Conservation (phyloP, 2,113 vertebrate genomes). For the Nibea coibor region DNA sequence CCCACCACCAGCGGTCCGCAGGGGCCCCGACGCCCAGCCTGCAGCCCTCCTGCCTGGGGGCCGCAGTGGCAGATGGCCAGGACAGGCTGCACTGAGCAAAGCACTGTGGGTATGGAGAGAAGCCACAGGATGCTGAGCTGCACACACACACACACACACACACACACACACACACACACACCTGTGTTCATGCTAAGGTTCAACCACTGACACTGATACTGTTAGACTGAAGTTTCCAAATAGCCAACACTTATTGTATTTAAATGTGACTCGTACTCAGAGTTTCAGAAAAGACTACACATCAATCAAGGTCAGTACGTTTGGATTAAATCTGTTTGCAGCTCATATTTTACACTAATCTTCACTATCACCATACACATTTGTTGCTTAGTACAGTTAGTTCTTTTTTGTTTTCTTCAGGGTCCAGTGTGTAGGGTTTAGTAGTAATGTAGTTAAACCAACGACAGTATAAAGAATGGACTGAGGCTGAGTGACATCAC, state of each 20-base stretch:
- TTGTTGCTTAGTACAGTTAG: too few relatives aligned
- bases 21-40: conserved; percentile 43
- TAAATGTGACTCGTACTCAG: neutral
- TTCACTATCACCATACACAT: neutral
- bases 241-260: neutral
- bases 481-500: too few relatives aligned
- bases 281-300: neutral
- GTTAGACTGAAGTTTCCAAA: conserved; percentile 14
- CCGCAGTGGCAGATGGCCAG: conserved; percentile 78
- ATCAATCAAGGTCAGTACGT: neutral
- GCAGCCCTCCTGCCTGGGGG: conserved; percentile 64
- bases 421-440: too few relatives aligned
- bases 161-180: conserved; percentile 17
- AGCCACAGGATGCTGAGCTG: conserved; percentile 54
- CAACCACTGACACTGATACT: conserved; percentile 13
- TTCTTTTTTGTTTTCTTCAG: too few relatives aligned
- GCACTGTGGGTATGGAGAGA: conserved; percentile 60
- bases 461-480: too few relatives aligned
- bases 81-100: conserved; percentile 68
- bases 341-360: neutral
- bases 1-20: conserved; percentile 42
- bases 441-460: too few relatives aligned
- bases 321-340: neutral
- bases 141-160: conserved; percentile 34
- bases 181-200: conserved; percentile 10